Percentiles rank a stretch among this genome's conserved stretches.
phyloP scores from a whole-genome alignment of 92 coral and sea anemone species.

The Chrysogorgia sp. region DNA sequence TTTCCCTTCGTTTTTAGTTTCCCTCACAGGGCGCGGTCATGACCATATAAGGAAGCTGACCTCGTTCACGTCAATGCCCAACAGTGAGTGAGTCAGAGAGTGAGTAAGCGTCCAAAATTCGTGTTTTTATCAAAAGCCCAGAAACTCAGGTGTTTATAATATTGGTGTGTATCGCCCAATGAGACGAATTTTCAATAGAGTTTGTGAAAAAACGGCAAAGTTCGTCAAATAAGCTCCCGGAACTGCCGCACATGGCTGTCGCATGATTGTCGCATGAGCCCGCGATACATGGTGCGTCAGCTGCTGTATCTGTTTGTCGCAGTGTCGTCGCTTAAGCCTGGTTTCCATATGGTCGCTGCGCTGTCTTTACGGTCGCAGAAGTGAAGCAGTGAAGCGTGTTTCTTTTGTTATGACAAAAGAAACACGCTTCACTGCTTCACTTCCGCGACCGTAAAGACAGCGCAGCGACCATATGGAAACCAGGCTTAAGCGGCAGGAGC shows the following conservation, averaged over 20 bases:
- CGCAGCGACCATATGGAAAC: too few relatives aligned
- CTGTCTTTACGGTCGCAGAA: too few relatives aligned
- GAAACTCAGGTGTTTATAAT: background rate
- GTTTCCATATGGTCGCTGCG: too few relatives aligned
- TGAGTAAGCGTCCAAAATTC: too few relatives aligned
- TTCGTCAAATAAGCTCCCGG: background rate
- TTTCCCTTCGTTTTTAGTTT: background rate
- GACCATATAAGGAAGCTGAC: constrained; percentile 6
- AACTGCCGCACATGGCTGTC: constrained; percentile 4
- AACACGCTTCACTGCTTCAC: too few relatives aligned
- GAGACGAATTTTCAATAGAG: background rate
- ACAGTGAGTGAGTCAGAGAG: background rate
- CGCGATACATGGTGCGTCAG: constrained; percentile 7
- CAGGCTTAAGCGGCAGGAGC: too few relatives aligned
- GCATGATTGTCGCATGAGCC: constrained; percentile 55
- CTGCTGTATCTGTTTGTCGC: background rate
- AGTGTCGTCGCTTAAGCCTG: background rate
- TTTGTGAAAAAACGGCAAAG: background rate
- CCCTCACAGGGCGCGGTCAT: constrained; percentile 27
- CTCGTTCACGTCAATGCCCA: too few relatives aligned
- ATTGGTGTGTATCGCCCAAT: background rate
- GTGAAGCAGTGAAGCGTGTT: too few relatives aligned
- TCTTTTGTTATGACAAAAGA: too few relatives aligned
- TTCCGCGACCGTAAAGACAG: too few relatives aligned
- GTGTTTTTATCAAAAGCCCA: background rate